phyloP scores from a whole-genome alignment of 1,140 invertebrate species.

The Lucilia cuprina region DNA sequence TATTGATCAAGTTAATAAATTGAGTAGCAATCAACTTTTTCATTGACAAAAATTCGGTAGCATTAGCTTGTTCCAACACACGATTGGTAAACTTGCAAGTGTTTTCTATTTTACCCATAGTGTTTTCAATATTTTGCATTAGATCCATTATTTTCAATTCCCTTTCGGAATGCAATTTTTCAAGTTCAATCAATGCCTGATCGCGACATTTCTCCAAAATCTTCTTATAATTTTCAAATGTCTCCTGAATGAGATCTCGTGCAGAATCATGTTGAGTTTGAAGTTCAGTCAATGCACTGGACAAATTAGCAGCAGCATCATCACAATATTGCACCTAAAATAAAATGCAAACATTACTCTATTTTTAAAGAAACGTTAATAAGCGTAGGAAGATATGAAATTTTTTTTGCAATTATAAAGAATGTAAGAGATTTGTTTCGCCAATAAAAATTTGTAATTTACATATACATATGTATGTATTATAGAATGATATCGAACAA shows the following conservation, averaged over 20 bases:
- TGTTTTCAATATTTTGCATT: slow-evolving; percentile 80
- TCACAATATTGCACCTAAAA: slow-evolving; percentile 72
- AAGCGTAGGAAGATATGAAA: too few relatives aligned
- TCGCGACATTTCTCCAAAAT: slow-evolving; percentile 81
- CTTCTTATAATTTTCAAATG: slow-evolving; percentile 83
- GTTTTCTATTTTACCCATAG: slow-evolving; percentile 81
- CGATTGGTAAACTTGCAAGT: slow-evolving; percentile 83
- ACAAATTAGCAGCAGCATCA: slow-evolving; percentile 74
- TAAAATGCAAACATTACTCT: neutral
- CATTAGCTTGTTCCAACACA: slow-evolving; percentile 81
- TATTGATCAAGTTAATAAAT: slow-evolving; percentile 78
- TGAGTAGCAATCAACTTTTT: slow-evolving; percentile 79
- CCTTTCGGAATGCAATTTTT: slow-evolving; percentile 80
- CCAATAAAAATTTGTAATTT: too few relatives aligned
- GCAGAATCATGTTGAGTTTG: slow-evolving; percentile 86
- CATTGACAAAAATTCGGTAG: slow-evolving; percentile 81
- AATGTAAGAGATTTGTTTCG: too few relatives aligned
- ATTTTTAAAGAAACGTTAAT: neutral
- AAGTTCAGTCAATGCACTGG: slow-evolving; percentile 81
- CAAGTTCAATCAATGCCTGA: slow-evolving; percentile 76
- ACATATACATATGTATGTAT: too few relatives aligned
- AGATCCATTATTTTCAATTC: slow-evolving; percentile 89
- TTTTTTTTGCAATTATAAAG: too few relatives aligned
- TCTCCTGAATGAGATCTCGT: slow-evolving; percentile 83
- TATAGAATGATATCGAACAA: too few relatives aligned